A percentile compares a stretch with the other conserved stretches of the same genome.
phyloP scores from a whole-genome alignment of 2,888 invertebrate species.

The Osmoderma eremita region DNA sequence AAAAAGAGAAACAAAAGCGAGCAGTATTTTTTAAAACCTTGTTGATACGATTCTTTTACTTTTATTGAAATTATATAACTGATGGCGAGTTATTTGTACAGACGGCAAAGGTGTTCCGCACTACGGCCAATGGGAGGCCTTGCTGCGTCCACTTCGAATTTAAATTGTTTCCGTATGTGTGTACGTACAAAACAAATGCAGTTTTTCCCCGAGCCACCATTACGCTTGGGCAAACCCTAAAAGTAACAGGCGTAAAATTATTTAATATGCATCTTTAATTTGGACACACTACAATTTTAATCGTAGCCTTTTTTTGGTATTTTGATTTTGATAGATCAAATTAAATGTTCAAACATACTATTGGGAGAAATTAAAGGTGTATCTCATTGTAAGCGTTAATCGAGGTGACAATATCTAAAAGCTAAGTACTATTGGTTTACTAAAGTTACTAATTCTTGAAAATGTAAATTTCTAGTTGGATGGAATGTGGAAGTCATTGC shows the following conservation, averaged over 20 bases:
- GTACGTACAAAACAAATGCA: slow-evolving; percentile 10
- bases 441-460: too few species aligned
- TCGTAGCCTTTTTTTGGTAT: too few species aligned
- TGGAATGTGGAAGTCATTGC: too few species aligned
- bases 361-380: too few species aligned
- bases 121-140: slow-evolving; percentile 33
- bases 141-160: slow-evolving; percentile 36
- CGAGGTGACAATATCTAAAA: too few species aligned
- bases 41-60: slow-evolving; percentile 30
- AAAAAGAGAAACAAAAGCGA: slow-evolving; percentile 19
- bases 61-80: slow-evolving; percentile 42
- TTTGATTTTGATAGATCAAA: too few species aligned
- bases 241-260: slow-evolving; percentile 30
- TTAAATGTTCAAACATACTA: too few species aligned
- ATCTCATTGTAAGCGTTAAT: too few species aligned
- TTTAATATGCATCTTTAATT: slow-evolving; percentile 31
- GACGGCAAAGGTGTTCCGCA: slow-evolving; percentile 42
- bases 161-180: slow-evolving; percentile 42
- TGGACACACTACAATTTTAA: neutral
- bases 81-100: slow-evolving; percentile 42
- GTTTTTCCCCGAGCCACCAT: neutral
- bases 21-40: slow-evolving; percentile 14
- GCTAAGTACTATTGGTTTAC: too few species aligned
- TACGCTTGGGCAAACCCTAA: slow-evolving; percentile 12
- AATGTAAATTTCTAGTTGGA: too few species aligned